phyloP scores from a whole-genome alignment of 2,888 invertebrate species.

The Hyles lineata region DNA sequence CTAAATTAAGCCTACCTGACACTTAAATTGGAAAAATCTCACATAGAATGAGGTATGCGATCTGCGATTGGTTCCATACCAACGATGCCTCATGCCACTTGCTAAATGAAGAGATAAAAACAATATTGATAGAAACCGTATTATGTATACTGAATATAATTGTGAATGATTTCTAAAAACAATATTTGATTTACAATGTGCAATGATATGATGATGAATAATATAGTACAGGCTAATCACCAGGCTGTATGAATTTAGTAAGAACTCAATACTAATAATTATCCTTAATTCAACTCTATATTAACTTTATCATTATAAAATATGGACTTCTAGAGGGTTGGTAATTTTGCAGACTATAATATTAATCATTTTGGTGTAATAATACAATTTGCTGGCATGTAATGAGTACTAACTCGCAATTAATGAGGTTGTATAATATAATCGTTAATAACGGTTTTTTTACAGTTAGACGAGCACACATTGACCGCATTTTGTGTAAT shows the following conservation, averaged over 20 bases:
- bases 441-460: constrained; percentile 10
- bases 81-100: no score
- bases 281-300: neutral
- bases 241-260: no score
- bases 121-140: no score
- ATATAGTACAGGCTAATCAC: no score
- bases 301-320: neutral
- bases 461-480: constrained; percentile 22
- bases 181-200: no score
- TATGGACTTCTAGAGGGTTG: neutral
- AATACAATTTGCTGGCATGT: neutral
- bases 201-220: no score
- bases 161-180: no score
- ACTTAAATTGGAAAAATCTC: no score
- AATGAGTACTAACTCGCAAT: constrained; percentile 11
- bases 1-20: neutral
- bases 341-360: neutral
- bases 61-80: no score
- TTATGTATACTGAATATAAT: no score
- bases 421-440: constrained; percentile 15
- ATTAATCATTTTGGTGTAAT: neutral
- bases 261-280: neutral
- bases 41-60: no score
- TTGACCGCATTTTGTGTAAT: constrained; percentile 21
- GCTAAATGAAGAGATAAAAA: no score